Conservation (phyloP, 2,113 vertebrate genomes). For the Paradoxurus hermaphroditus region DNA sequence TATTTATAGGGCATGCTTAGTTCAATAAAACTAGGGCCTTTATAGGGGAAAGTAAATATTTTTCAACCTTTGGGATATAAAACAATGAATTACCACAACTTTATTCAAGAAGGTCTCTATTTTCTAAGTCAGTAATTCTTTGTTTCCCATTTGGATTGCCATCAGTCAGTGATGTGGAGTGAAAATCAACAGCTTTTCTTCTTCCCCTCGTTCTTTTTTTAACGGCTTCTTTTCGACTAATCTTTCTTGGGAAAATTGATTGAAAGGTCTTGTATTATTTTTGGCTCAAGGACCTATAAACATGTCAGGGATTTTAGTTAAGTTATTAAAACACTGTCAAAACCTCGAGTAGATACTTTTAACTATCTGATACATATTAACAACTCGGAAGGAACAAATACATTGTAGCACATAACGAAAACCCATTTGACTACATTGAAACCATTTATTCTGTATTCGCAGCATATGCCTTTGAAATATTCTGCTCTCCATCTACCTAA, state of each 20-base stretch:
- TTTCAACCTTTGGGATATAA: conserved; percentile 35
- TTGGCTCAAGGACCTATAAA: conserved; percentile 67
- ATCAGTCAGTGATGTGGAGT: conserved; percentile 18
- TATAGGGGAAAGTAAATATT: conserved; percentile 23
- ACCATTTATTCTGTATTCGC: conserved; percentile 67
- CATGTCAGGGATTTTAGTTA: conserved; percentile 63
- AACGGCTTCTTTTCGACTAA: conserved; percentile 49
- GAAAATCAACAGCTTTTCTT: conserved; percentile 25
- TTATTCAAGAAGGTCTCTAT: conserved; percentile 49
- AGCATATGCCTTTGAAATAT: conserved; percentile 50
- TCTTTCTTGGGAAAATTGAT: conserved; percentile 63
- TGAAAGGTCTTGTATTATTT: conserved; percentile 55
- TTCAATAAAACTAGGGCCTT: conserved; percentile 40
- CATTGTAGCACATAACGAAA: conserved; percentile 59
- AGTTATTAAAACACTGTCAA: conserved; percentile 70
- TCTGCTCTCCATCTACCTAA: conserved; percentile 49
- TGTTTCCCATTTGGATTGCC: conserved; percentile 40
- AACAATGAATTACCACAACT: conserved; percentile 42
- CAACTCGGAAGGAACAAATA: conserved; percentile 60
- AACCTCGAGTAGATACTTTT: conserved; percentile 58
- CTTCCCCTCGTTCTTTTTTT: not conserved
- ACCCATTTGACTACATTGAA: conserved; percentile 56
- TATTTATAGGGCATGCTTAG: conserved; percentile 50
- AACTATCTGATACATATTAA: conserved; percentile 60
- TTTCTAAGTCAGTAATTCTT: conserved; percentile 39